Percentiles rank a stretch among this genome's conserved stretches.
These are phyloP conservation scores for Mimachlamys varia DNA, from an alignment of 2,888 invertebrate species.

Conservation along the genomic window DNA sequence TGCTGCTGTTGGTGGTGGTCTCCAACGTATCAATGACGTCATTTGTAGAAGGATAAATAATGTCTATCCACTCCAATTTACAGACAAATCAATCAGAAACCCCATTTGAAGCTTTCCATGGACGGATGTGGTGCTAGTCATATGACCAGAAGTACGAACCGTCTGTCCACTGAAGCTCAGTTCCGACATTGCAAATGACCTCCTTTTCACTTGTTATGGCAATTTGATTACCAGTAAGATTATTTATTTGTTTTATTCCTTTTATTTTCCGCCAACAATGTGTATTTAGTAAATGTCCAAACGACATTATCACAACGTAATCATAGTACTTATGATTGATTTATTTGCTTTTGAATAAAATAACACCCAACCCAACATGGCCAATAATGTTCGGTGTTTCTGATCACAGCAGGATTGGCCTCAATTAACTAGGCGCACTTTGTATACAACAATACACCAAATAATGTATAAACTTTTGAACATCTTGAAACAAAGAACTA, in stretches of 20 bases:
- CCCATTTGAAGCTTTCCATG: background rate
- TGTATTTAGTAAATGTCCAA: background rate
- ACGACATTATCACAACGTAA: background rate
- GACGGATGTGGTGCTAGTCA: background rate
- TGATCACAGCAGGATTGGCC: too few relatives aligned
- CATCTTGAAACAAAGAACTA: too few relatives aligned
- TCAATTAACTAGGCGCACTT: too few relatives aligned
- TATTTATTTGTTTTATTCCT: slow-evolving; percentile 4
- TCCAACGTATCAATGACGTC: background rate
- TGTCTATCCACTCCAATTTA: background rate
- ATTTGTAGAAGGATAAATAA: background rate
- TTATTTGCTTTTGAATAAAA: background rate
- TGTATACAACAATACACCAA: too few relatives aligned
- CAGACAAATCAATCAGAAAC: background rate
- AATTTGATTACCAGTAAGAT: background rate
- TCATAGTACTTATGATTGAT: background rate
- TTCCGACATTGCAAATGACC: slow-evolving; percentile 6
- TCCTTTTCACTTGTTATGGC: background rate
- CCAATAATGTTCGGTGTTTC: background rate
- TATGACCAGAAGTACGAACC: background rate
- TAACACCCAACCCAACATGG: background rate
- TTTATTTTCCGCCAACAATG: background rate
- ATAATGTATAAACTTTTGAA: too few relatives aligned
- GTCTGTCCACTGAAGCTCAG: slow-evolving; percentile 16
- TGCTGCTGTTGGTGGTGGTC: background rate